Percentiles rank a stretch among this genome's conserved stretches.
phyloP scores from a whole-genome alignment of 2,888 invertebrate species.

The Tenodera sinensis region DNA sequence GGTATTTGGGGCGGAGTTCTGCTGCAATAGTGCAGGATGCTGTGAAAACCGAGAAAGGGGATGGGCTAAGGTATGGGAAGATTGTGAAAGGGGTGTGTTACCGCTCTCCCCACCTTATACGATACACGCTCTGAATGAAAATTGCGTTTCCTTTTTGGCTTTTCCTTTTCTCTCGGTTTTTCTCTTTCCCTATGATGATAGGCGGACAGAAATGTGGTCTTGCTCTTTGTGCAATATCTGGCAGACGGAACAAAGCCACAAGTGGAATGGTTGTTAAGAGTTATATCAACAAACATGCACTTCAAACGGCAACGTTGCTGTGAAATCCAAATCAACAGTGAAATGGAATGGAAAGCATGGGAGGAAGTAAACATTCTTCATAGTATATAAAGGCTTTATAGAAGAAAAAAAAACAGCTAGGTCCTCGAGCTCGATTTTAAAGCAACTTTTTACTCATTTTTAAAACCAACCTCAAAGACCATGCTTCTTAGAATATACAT shows the following conservation, averaged over 20 bases:
- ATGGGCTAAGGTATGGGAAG: constrained; percentile 2
- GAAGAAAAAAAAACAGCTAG: neutral
- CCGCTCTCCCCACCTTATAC: constrained; percentile 18
- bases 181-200: neutral
- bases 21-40: neutral
- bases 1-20: neutral
- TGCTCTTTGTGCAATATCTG: neutral
- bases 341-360: neutral
- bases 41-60: neutral
- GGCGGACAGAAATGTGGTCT: neutral
- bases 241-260: neutral
- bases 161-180: neutral
- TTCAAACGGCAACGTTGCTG: neutral
- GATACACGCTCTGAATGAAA: constrained; percentile 26
- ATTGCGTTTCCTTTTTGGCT: constrained; percentile 20
- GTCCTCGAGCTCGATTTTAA: neutral
- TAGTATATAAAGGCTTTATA: too few species aligned
- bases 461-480: neutral
- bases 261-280: neutral
- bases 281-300: neutral
- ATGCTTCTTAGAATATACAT: neutral
- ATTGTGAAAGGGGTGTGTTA: constrained; percentile 10
- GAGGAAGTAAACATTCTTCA: neutral
- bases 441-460: neutral
- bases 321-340: neutral